These are phyloP conservation scores for Colletes collaris DNA, from an alignment of 2,888 invertebrate species.

Conservation along the genomic window DNA sequence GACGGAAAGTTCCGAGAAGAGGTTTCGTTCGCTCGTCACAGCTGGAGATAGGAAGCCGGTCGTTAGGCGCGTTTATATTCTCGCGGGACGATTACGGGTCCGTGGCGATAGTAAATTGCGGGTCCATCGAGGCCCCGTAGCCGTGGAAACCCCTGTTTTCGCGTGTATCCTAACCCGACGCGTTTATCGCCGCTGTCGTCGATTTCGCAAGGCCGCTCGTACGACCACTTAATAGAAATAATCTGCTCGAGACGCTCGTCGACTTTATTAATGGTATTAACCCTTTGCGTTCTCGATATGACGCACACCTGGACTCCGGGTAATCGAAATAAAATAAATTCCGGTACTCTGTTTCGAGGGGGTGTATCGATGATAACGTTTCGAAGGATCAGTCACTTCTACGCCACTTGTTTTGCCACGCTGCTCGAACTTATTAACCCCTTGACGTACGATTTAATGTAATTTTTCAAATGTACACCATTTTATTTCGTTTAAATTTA, in stretches of 20 bases:
- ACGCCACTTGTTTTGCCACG: too few relatives aligned
- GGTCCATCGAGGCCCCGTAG: constrained; percentile 35
- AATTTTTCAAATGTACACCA: too few relatives aligned
- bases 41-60: constrained; percentile 56
- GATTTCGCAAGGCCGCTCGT: constrained; percentile 17
- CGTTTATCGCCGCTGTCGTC: constrained; percentile 15
- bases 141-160: constrained; percentile 4
- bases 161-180: neutral
- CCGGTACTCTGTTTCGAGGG: too few relatives aligned
- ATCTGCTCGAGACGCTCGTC: constrained; percentile 15
- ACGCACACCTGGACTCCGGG: too few relatives aligned
- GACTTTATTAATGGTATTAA: constrained; percentile 30
- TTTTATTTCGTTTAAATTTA: too few relatives aligned
- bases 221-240: constrained; percentile 34
- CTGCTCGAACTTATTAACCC: too few relatives aligned
- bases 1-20: constrained; percentile 42
- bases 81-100: constrained; percentile 48
- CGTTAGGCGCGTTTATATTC: constrained; percentile 59
- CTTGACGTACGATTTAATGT: too few relatives aligned
- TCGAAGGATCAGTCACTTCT: neutral
- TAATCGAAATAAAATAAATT: too few relatives aligned
- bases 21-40: constrained; percentile 50
- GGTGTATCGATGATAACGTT: neutral
- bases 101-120: constrained; percentile 52
- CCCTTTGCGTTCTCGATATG: neutral